Evolutionary conservation across 2,797 vertebrate species (phyloP).

Genomic region (Oreortyx pictus): DNA sequence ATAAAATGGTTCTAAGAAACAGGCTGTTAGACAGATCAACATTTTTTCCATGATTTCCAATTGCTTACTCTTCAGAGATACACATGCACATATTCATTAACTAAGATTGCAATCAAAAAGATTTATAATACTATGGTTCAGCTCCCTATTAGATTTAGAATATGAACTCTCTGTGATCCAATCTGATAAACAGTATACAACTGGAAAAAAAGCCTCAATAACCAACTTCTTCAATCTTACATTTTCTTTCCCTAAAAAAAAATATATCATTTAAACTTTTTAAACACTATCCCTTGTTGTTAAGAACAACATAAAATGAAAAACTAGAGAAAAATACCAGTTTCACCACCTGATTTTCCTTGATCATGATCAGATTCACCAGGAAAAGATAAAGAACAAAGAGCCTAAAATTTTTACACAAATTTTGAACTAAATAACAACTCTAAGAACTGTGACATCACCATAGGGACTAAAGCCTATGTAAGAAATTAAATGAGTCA

Average conservation of each 20-base stretch:
- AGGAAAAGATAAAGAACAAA: background rate
- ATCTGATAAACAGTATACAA: background rate
- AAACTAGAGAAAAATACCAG: background rate
- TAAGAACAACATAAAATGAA: background rate
- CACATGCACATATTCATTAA: background rate
- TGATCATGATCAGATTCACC: background rate
- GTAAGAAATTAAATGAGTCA: slow-evolving; percentile 1
- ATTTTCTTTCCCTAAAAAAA: background rate
- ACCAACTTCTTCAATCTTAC: background rate
- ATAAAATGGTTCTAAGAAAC: background rate
- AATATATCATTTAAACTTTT: background rate
- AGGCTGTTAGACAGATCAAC: background rate
- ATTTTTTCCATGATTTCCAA: background rate
- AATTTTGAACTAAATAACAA: fast-evolving
- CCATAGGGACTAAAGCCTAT: background rate
- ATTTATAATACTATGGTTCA: background rate
- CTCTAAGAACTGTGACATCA: background rate
- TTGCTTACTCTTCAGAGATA: background rate
- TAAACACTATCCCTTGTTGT: background rate
- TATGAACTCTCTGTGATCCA: background rate
- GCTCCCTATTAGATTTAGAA: background rate
- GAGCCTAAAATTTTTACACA: too few species aligned
- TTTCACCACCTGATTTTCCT: background rate
- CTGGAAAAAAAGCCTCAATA: background rate
- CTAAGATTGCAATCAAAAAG: background rate